Evolutionary conservation across 1,140 invertebrate genomes (phyloP).

Genomic region (Drosophila nigrodunni): DNA sequence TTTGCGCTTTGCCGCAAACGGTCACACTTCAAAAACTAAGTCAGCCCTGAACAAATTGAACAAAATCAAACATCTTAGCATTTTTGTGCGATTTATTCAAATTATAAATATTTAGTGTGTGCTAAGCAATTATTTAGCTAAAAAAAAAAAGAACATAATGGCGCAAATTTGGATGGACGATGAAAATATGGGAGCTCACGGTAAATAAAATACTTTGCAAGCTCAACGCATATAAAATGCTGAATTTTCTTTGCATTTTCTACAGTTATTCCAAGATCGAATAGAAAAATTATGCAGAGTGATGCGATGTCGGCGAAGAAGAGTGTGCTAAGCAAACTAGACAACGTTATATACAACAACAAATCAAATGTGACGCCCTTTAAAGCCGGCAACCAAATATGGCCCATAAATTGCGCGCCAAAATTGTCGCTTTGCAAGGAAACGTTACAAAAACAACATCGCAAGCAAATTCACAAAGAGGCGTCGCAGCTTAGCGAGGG

Average conservation of each 20-base stretch:
- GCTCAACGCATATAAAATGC: not conserved
- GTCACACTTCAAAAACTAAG: not conserved
- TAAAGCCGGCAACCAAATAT: not conserved
- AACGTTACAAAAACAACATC: conserved; percentile 33
- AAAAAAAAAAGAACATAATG: not conserved
- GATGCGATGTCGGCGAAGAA: conserved; percentile 19
- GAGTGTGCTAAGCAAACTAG: conserved; percentile 27
- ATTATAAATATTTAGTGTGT: not conserved
- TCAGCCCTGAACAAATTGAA: conserved; percentile 13
- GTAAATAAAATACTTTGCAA: conserved; percentile 10
- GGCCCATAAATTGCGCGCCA: conserved; percentile 31
- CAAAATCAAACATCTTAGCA: conserved; percentile 6
- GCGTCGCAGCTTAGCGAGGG: not conserved
- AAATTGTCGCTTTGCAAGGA: conserved; percentile 41
- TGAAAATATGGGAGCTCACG: conserved; percentile 20
- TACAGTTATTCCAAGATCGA: conserved; percentile 25
- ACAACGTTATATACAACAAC: conserved; percentile 32
- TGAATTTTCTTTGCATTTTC: not conserved
- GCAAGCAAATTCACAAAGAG: not conserved
- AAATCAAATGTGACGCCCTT: conserved; percentile 23
- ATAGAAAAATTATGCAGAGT: conserved; percentile 6
- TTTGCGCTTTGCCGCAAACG: not conserved
- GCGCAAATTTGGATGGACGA: conserved; percentile 36
- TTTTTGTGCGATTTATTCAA: not conserved
- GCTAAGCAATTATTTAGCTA: not conserved